Evolutionary conservation across 2,113 vertebrate species (phyloP), one percentile per base, ranked within the genome.

Genomic region (Donacobius atricapilla): DNA sequence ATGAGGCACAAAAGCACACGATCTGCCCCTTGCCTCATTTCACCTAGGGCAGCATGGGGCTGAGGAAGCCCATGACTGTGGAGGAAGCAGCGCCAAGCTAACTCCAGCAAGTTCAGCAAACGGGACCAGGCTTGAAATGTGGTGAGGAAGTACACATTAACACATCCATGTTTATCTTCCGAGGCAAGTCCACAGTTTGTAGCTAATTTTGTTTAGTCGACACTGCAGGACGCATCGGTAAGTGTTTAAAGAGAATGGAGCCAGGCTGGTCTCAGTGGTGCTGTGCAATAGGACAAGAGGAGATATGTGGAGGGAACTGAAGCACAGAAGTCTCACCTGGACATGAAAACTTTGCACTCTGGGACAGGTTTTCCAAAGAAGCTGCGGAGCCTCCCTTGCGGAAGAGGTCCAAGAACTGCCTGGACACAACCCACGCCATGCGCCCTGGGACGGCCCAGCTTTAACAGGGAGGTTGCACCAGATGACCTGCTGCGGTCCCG

Each of bases 31-130:
- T 3, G 1, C 3, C 1, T 6, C 0, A 0, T 16, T 58, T 31
- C n/a, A 28, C 23, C 31, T 1, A 3, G 10, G 16, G 6, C 1
- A 4, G 30, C 0, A 0, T 1, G 9, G 7, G 8, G 27, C 30
- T 4, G 0, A 28, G 18, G 51, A 37, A 40, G 24, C 27, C 40
- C 6, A 0, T 2, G 21, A 23, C 24, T 6, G 13, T 6, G 17
- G 6, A 56, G 31, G 35, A 47, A 23, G 21, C 2, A 7, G 21
- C 30, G 20, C 16, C 30, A 5, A 10, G 23, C 3, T 9, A 7
- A 37, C 5, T 1, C 18, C 27, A 42, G 15, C 30, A 11, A 1
- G 0, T 13, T 21, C 28, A 37, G 5, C 28, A 8, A 22, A 23
- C 3, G 4, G 13, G 3, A 35, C 15, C 0, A 4, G 7, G 11